A percentile compares a stretch with the other conserved stretches of the same genome.
These are phyloP conservation scores for Belgica antarctica DNA, from an alignment of 2,888 invertebrate species.

Conservation along the genomic window DNA sequence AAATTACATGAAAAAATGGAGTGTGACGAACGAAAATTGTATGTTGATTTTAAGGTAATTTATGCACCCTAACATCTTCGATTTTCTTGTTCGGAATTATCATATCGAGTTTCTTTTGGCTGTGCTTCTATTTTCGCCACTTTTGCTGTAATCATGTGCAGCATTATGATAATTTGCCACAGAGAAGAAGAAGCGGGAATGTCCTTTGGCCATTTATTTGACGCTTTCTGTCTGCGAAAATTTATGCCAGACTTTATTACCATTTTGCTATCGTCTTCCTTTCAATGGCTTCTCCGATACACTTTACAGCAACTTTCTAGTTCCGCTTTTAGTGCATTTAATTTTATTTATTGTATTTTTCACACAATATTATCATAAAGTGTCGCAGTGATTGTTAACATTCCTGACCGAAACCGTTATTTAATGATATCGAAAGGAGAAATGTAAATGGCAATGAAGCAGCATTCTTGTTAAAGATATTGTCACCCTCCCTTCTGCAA, in stretches of 20 bases:
- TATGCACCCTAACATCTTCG: slow-evolving; percentile 36
- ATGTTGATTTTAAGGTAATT: slow-evolving; percentile 35
- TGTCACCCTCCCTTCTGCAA: slow-evolving; percentile 32
- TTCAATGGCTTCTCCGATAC: neutral
- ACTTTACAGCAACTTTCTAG: neutral
- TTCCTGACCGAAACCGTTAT: slow-evolving; percentile 38
- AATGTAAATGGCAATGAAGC: slow-evolving; percentile 39
- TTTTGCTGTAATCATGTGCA: slow-evolving; percentile 33
- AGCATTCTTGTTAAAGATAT: slow-evolving; percentile 36
- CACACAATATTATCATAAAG: slow-evolving; percentile 43
- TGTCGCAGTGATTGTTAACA: slow-evolving; percentile 29
- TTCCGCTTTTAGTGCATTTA: too few species aligned
- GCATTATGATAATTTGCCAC: slow-evolving; percentile 37
- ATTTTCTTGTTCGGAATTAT: neutral
- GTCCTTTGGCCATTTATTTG: neutral
- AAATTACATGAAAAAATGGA: slow-evolving; percentile 34
- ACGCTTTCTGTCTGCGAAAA: slow-evolving; percentile 12
- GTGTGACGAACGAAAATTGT: neutral
- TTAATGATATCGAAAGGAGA: slow-evolving; percentile 40
- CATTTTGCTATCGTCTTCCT: slow-evolving; percentile 27
- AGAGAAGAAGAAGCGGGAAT: slow-evolving; percentile 16
- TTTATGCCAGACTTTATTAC: slow-evolving; percentile 29
- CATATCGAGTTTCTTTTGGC: neutral
- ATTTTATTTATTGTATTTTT: slow-evolving; percentile 37
- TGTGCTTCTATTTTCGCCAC: too few species aligned